Conservation (phyloP, 2,888 invertebrate species). For the Campoplex nolae region DNA sequence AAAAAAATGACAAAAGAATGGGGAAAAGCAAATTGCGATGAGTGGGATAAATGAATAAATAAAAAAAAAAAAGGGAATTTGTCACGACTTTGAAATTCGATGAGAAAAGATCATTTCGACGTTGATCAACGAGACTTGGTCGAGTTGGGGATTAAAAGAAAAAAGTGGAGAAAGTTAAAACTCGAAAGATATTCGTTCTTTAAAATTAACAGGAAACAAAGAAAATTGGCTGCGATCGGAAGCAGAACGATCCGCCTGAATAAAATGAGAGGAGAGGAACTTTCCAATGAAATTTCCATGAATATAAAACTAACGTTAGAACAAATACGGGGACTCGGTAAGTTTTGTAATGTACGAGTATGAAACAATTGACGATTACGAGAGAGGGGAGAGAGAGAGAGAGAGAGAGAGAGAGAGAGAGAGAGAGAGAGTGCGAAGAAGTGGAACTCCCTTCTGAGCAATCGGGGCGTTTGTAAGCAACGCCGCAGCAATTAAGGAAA, state of each 20-base stretch:
- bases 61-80: background rate
- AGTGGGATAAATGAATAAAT: background rate
- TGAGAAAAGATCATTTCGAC: background rate
- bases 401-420: too few species aligned
- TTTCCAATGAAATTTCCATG: conserved; percentile 34
- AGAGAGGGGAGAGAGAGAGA: too few species aligned
- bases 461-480: conserved; percentile 75
- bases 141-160: background rate
- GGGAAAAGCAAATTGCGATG: background rate
- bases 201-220: background rate
- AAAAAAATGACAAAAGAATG: background rate
- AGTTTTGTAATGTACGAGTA: background rate
- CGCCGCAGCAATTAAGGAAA: conserved; percentile 81
- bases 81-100: background rate
- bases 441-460: conserved; percentile 73
- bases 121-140: background rate
- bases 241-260: background rate
- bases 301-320: conserved; percentile 3
- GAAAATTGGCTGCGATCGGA: background rate
- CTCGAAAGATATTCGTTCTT: conserved; percentile 1
- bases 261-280: background rate
- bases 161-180: background rate
- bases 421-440: conserved; percentile 11
- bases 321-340: conserved; percentile 6
- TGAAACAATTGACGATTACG: conserved; percentile 25